Base-by-base conservation (phyloP, 35 echinoderm and acorn worm species). In the Lytechinus variegatus region DNA sequence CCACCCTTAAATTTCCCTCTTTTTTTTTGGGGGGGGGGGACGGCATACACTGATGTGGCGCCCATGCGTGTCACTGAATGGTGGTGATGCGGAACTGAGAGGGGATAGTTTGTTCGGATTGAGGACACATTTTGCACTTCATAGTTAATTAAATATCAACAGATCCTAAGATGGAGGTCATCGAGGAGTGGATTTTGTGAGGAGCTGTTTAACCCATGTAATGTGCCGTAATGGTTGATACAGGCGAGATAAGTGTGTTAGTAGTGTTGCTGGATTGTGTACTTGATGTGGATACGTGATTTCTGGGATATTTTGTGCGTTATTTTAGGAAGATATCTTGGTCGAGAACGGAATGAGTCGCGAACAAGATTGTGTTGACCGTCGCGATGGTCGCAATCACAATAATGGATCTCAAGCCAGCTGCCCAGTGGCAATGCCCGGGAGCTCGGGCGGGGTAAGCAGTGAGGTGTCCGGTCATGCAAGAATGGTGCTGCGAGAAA, bases 391-490 rank as follows among this genome's bases (percentile, higher is more conserved):
- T 13, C 29, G 52, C 88, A 90, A 90, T 44, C 88, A 44, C 33
- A 44, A 12, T 33, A 90, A 54, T 90, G 88, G 88, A 29, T 54
- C 88, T 44, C 92, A 93, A 27, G 92, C 92, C 54, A 55, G 92
- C 55, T 55, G 92, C 54, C 54, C 92, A 10, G 52, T 54, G 29
- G 13, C 92, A 10, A 16, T 79, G 14, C 92, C 92, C 53, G 52
- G 53, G 19, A 57, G 10, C 54, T 93, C 92, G 3, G 92, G 92
- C 54, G 92, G 52, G 10, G 92, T 93, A 3, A 91, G 94, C 87
- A 95, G 95, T 54, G 97, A 98, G 58, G 94, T 98, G 53, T 61
- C 96, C 3, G 96, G 95, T 27, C 96, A 96, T 86, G 95, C 97
- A 1, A 56, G 94, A 33, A 94, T 94, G 89, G 86, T 98, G 53